Conservation (phyloP, 2,888 invertebrate species). For the Drosophila kanekoi region DNA sequence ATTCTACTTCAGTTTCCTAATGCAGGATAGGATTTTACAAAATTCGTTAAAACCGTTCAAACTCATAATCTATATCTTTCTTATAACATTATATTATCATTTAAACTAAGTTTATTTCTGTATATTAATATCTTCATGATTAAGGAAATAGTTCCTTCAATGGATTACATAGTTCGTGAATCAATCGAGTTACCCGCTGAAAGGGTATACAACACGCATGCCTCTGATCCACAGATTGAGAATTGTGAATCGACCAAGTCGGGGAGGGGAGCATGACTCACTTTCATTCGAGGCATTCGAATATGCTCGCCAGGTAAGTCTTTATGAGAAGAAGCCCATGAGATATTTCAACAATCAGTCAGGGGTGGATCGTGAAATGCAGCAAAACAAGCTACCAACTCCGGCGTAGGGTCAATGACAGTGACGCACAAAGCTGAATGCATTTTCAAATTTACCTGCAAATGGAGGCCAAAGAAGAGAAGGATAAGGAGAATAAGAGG, state of each 20-base stretch:
- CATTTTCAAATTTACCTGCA: slow-evolving; percentile 18
- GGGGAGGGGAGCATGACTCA: slow-evolving; percentile 30
- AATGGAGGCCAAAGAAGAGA: not conserved
- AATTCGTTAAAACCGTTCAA: no score
- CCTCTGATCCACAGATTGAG: slow-evolving; percentile 7
- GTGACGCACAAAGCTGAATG: slow-evolving; percentile 5
- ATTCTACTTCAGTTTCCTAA: no score
- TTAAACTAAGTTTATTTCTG: no score
- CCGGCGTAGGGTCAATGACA: slow-evolving; percentile 34
- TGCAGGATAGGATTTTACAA: no score
- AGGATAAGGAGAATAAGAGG: not conserved
- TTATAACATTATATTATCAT: no score
- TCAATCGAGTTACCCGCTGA: not conserved
- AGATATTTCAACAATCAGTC: slow-evolving; percentile 17
- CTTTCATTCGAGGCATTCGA: slow-evolving; percentile 9
- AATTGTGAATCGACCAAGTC: not conserved
- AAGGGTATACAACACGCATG: slow-evolving; percentile 8
- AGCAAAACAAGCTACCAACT: slow-evolving; percentile 31
- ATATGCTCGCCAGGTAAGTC: slow-evolving; percentile 13
- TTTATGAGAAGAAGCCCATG: slow-evolving; percentile 26
- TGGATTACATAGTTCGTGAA: not conserved
- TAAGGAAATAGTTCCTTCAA: not conserved
- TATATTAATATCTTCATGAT: no score
- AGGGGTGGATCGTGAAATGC: slow-evolving; percentile 23
- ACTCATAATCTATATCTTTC: no score